Conservation (phyloP, 1,140 invertebrate genomes). For the Zaprionus tsacasi region DNA sequence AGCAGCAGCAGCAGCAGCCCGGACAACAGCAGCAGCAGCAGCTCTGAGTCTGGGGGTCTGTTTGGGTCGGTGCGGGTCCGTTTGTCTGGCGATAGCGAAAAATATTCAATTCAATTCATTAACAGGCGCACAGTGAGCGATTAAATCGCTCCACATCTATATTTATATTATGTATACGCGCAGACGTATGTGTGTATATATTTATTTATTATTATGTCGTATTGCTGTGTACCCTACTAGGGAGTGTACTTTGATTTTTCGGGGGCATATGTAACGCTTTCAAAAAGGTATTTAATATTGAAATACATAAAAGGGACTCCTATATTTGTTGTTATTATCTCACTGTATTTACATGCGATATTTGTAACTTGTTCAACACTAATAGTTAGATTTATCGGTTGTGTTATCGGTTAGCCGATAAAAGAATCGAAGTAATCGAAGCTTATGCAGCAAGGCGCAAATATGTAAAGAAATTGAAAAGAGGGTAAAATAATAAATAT, state of each 20-base stretch:
- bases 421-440: too few relatives aligned
- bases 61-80: slow-evolving; percentile 13
- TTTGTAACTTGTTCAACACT: too few relatives aligned
- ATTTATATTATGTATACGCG: slow-evolving; percentile 49
- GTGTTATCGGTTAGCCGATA: too few relatives aligned
- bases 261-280: neutral
- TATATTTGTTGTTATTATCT: too few relatives aligned
- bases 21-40: neutral
- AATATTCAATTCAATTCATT: slow-evolving; percentile 80
- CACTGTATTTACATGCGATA: too few relatives aligned
- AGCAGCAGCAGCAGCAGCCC: neutral
- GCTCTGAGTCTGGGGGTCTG: slow-evolving; percentile 1
- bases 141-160: slow-evolving; percentile 69
- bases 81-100: slow-evolving; percentile 48
- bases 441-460: too few relatives aligned
- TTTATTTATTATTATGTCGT: slow-evolving; percentile 14
- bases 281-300: too few relatives aligned
- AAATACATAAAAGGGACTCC: too few relatives aligned
- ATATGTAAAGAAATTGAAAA: too few relatives aligned
- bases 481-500: too few relatives aligned
- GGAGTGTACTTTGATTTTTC: neutral
- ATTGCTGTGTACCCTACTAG: neutral
- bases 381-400: too few relatives aligned
- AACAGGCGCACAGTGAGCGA: slow-evolving; percentile 65
- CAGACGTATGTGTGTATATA: slow-evolving; percentile 8